These are phyloP conservation scores for Girardia tigrina DNA, from an alignment of 2,888 invertebrate species.

Conservation along the genomic window DNA sequence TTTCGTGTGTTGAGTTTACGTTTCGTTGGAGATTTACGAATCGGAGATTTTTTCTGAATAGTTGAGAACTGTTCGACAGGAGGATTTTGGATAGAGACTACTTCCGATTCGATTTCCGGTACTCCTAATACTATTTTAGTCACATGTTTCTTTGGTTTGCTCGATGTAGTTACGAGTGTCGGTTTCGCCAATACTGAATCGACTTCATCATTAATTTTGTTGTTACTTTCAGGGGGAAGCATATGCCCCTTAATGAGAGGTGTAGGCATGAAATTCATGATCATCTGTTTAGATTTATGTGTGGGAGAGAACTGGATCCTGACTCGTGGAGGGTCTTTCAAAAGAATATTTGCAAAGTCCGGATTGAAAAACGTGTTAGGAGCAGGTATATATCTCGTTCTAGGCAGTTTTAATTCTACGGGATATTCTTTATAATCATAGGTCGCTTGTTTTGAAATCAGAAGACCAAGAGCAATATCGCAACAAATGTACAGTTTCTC, in stretches of 20 bases:
- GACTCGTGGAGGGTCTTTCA: not conserved
- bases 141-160: not conserved
- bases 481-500: slow-evolving; percentile 92
- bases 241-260: not conserved
- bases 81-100: not conserved
- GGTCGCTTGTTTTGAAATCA: slow-evolving; percentile 69
- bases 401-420: slow-evolving; percentile 67
- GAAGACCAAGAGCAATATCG: slow-evolving; percentile 78
- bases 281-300: not conserved
- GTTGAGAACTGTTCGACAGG: not conserved
- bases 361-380: slow-evolving; percentile 27
- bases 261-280: not conserved
- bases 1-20: not conserved
- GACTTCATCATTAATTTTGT: not conserved
- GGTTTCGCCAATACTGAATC: not conserved
- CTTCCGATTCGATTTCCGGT: not conserved
- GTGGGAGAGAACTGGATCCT: not conserved
- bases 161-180: not conserved
- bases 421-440: slow-evolving; percentile 80
- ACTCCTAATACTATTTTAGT: not conserved
- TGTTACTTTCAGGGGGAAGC: not conserved
- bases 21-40: not conserved
- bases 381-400: slow-evolving; percentile 18
- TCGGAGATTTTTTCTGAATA: not conserved
- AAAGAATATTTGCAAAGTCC: slow-evolving; percentile 21